Evolutionary conservation across 2,797 vertebrate species (phyloP), one percentile per base, ranked within the genome.

Genomic region (Alectoris magna): DNA sequence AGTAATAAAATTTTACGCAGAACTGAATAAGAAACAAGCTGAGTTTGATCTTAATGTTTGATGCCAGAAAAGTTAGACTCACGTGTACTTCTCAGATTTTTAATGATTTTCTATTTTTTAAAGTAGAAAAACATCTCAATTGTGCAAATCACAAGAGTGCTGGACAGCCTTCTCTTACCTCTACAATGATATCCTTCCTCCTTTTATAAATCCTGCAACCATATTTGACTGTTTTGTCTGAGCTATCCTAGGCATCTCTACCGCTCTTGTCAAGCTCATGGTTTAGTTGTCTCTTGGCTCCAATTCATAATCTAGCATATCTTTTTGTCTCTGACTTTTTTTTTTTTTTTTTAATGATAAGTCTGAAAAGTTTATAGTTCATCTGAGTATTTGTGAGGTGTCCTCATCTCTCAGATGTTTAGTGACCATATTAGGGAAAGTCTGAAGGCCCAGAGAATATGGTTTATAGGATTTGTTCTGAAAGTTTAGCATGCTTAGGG

Each of bases 341-440:
- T 49, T 41, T 49, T 41, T 74, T 78, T 48, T 56, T 78, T 66
- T 66, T 0, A 63, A 73, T 88, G 29, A 51, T 64, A 74, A 84
- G 29, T 90, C 73, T 86, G 69, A 82, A 39, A 84, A 92, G 68
- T 94, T 95, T 95, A 82, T 74, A 82, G 85, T 86, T 89, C 66
- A 63, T 83, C 53, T 87, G 80, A 83, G 74, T 38, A 91, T 93
- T 82, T 92, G 64, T 84, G 93, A 89, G 46, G 83, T 90, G 77
- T 90, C 58, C 87, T 96, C 93, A 96, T 96, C 85, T 84, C 87
- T 92, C 60, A 95, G 89, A 79, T 92, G 88, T 94, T 92, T 92
- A 80, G 77, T 87, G 81, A 76, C 95, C 92, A 87, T 96, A 95
- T 96, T 96, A 94, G 96, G 95, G 38, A 95, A 94, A 41, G 44